Evolutionary conservation across 2,797 vertebrate species (phyloP).

Genomic region (Bovichtus variegatus): DNA sequence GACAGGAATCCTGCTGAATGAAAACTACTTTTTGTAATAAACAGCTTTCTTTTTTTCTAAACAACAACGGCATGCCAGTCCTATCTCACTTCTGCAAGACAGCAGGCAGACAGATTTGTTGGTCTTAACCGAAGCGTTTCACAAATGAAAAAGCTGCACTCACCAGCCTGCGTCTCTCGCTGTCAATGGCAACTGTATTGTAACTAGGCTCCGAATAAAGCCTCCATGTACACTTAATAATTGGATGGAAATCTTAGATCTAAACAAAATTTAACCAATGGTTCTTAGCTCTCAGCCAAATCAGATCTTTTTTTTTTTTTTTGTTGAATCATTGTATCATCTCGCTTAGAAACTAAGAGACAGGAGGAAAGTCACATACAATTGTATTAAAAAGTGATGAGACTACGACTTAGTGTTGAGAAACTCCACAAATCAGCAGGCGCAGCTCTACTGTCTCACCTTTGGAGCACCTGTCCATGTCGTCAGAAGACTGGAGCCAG

Average conservation of each 20-base stretch:
- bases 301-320: neutral
- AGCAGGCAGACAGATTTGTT: conserved; percentile 3
- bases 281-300: neutral
- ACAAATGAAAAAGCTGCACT: conserved; percentile 3
- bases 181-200: neutral
- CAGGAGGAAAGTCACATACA: neutral
- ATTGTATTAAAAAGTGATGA: neutral
- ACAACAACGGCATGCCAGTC: conserved; percentile 5
- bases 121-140: conserved; percentile 3
- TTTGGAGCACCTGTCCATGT: conserved; percentile 97
- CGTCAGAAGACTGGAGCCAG: conserved; percentile 95
- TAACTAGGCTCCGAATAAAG: neutral
- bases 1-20: conserved; percentile 43
- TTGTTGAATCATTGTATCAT: too few relatives aligned
- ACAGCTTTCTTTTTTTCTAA: conserved; percentile 24
- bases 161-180: neutral
- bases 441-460: conserved; percentile 80
- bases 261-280: neutral
- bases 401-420: neutral
- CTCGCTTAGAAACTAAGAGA: neutral
- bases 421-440: neutral
- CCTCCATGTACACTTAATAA: neutral
- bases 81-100: conserved; percentile 32
- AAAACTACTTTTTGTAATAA: conserved; percentile 29
- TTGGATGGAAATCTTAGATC: neutral